Evolutionary conservation across 2,888 invertebrate genomes (phyloP).

Genomic region (Ceraclea dissimilis): DNA sequence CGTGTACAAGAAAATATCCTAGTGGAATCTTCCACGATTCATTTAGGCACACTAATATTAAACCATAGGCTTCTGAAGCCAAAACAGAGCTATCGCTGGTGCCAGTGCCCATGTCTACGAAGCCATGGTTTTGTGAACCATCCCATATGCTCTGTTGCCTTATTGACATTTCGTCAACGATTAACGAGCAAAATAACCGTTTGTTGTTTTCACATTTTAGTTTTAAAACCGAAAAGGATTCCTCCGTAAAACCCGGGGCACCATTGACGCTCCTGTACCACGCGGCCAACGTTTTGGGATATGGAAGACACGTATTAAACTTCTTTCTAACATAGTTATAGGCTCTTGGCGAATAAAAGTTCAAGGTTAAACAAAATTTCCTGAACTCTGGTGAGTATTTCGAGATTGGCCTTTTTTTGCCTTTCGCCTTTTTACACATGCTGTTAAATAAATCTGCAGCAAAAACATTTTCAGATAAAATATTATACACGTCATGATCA

Average conservation of each 20-base stretch:
- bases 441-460: constrained; percentile 3
- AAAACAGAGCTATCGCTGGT: not conserved
- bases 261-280: constrained; percentile 1
- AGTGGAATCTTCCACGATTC: not conserved
- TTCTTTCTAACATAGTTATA: not conserved
- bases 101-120: not conserved
- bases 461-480: not conserved
- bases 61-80: not conserved
- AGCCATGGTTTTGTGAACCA: not conserved
- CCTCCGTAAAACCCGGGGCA: not conserved
- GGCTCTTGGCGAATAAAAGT: not conserved
- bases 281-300: not conserved
- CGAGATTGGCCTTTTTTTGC: not conserved
- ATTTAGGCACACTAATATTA: not conserved
- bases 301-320: constrained; percentile 1
- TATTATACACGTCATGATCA: constrained; percentile 1
- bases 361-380: constrained; percentile 3
- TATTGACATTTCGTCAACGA: not conserved
- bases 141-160: not conserved
- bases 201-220: not conserved
- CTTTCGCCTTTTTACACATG: constrained; percentile 1
- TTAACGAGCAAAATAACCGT: not conserved
- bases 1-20: not conserved
- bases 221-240: not conserved
- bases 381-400: constrained; percentile 1